Evolutionary conservation across 2,113 vertebrate species (phyloP), one percentile per base, ranked within the genome.

Genomic region (Hippocampus zosterae): DNA sequence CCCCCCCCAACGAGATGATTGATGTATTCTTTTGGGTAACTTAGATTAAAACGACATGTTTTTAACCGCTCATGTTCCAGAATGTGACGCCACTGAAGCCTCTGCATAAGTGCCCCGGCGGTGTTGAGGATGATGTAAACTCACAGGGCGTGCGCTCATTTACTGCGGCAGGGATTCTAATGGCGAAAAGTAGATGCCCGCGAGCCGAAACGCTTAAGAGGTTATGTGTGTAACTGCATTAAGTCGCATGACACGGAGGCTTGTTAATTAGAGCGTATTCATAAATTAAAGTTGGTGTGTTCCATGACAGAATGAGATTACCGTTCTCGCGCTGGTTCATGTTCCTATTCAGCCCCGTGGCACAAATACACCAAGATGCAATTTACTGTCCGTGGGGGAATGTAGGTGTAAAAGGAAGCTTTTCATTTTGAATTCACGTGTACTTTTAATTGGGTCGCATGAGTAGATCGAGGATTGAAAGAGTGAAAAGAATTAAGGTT

Each of bases 271-370:
- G 73, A 69, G 67, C 74, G 80, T 77, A 81, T 85, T 88, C 78
- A 87, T 87, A 88, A 87, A 85, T 86, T 82, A 87, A 80, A 79
- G 73, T 73, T 67, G 70, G 78, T 77, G 81, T 80, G 81, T 75
- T 78, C 56, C 41, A 27, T 76, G 67, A 79, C 77, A 79, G 73
- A 86, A 82, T 78, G 68, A 68, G 44, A 82, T 81, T 74, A 72
- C 72, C 42, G 55, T 75, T 71, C 75, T 85, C 68, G 37, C 42
- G 25, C 41, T 8, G 63, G 21, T 65, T 65, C 46, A 13, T 65
- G 11, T 46, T 65, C 23, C 69, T 77, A 74, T 65, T 76, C 66
- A 64, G 59, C 73, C 80, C 65, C 23, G 68, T 73, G 73, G 59
- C 76, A 87, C 68, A 78, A 80, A 83, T 79, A 85, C 86, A 87